Conservation (phyloP, 2,888 invertebrate species). For the Drosophila aldrichi region DNA sequence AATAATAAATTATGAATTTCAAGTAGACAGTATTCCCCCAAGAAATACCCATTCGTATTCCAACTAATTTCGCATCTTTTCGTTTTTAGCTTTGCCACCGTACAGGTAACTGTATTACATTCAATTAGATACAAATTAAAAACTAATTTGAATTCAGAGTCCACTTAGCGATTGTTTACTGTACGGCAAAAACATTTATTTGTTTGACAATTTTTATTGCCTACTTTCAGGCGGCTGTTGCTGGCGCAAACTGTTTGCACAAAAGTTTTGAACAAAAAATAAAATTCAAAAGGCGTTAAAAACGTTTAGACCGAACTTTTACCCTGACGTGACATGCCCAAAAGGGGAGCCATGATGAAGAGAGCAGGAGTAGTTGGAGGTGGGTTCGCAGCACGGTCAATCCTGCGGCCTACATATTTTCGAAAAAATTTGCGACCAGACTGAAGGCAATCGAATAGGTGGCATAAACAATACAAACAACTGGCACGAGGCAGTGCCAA, state of each 20-base stretch:
- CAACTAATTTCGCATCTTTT: too few species aligned
- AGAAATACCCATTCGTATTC: too few species aligned
- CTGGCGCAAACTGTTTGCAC: slow-evolving; percentile 27
- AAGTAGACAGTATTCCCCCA: background rate
- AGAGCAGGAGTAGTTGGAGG: background rate
- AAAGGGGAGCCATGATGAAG: background rate
- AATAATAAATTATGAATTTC: too few species aligned
- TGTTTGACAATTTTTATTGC: slow-evolving; percentile 75
- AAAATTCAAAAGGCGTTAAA: slow-evolving; percentile 77
- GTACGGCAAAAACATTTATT: slow-evolving; percentile 66
- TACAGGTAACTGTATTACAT: background rate
- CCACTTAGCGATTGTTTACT: slow-evolving; percentile 12
- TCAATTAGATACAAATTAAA: background rate
- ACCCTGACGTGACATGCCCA: slow-evolving; percentile 67
- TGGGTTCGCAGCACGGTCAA: slow-evolving; percentile 19
- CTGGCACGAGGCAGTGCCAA: slow-evolving; percentile 28
- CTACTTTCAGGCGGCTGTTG: slow-evolving; percentile 61
- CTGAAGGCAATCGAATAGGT: slow-evolving; percentile 68
- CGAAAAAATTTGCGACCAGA: slow-evolving; percentile 42
- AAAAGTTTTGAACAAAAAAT: slow-evolving; percentile 53
- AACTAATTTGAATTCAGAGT: background rate
- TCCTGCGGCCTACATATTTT: slow-evolving; percentile 59
- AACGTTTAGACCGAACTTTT: slow-evolving; percentile 70
- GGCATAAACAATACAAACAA: slow-evolving; percentile 62
- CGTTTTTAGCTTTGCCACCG: background rate